Base-by-base conservation (phyloP, 2,888 invertebrate species). In the Zonitis immaculata region DNA sequence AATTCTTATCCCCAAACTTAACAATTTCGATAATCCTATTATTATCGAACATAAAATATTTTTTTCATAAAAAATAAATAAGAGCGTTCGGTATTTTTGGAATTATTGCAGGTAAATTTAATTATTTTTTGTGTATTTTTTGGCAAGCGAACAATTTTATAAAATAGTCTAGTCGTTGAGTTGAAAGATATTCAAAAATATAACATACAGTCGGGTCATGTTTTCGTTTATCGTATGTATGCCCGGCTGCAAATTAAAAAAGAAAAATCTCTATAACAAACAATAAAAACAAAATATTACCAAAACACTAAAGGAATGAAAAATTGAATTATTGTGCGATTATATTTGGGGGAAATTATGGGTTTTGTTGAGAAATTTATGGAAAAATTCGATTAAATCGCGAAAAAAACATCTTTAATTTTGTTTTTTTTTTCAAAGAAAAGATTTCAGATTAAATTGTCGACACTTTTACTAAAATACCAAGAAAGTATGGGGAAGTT, bases 111-210 rank as follows among this genome's bases (percentile, higher is more conserved):
- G 39, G 39, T 39, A 39, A 39, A 18, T 39, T 39, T 20, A 39
- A 39, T 39, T 39, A 39, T 39, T 39, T 39, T 39, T 39, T 11
- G 39, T 39, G 39, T 39, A 39, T 39, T 39, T 39, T 39, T 39
- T 39, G 39, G 39, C 39, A 39, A 18, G 20, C 20, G 39, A 39
- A 39, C 39, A 39, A 39, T 39, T 39, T 39, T 39, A 39, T 39
- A 39, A 39, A 39, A 39, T 20, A 39, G 39, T 39, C 39, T 39
- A 39, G 39, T 39, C 39, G 39, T 39, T 39, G 39, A 39, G 39
- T 39, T 39, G 39, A 39, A 39, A 39, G 39, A 39, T 39, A 39
- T 39, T 39, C 39, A 39, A 39, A 39, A 39, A 39, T 39, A 39
- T 39, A 18, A 39, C 39, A n/a, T n/a, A 39, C 39, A 39, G 39